Conservation (phyloP, 2,113 vertebrate genomes). For the Gulo gulo region DNA sequence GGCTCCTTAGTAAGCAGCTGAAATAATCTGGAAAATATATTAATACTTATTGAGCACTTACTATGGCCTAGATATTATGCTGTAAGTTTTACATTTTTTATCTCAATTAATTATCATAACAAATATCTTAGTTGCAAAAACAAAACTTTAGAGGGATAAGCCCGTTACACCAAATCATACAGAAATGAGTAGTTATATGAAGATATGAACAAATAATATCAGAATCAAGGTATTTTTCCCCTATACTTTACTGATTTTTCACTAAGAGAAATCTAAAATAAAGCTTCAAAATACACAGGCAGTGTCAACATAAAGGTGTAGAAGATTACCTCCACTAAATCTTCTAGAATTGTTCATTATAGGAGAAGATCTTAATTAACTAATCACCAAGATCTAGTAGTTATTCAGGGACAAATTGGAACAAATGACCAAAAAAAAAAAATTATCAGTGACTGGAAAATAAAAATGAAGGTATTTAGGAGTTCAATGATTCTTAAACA, state of each 20-base stretch:
- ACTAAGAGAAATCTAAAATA: background rate
- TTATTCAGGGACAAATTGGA: background rate
- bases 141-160: background rate
- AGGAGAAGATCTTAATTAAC: background rate
- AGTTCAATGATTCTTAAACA: background rate
- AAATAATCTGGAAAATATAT: background rate
- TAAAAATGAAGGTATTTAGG: background rate
- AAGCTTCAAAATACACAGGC: background rate
- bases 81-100: background rate
- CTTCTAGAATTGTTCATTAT: background rate
- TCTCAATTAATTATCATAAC: background rate
- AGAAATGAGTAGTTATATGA: background rate
- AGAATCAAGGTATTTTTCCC: background rate
- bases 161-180: background rate
- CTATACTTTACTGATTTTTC: background rate
- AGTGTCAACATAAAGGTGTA: background rate
- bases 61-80: background rate
- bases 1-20: background rate
- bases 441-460: background rate
- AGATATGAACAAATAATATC: background rate
- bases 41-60: background rate
- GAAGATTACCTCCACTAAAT: background rate
- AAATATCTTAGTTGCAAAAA: background rate
- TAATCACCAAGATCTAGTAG: conserved; percentile 26
- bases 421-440: background rate